Base-by-base conservation (phyloP, 2,113 vertebrate genomes). In the Sander vitreus region DNA sequence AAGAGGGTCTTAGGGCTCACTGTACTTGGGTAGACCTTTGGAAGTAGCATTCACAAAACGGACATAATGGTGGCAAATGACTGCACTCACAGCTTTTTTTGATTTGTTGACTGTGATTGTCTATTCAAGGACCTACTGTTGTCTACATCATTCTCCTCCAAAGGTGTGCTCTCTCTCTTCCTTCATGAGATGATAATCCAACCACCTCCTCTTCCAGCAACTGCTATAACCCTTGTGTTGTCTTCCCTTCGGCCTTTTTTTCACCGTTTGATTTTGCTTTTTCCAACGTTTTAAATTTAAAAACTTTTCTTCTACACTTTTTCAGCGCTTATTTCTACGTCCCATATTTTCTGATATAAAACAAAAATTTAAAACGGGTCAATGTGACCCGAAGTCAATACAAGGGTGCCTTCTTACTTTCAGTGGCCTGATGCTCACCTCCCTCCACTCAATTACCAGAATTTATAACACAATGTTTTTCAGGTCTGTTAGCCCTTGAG, bases 401-500 rank as follows among this genome's bases (percentile, higher is more conserved):
- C n/a, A n/a, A n/a, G n/a, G n/a, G 47, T 53, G 66, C 55, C 69
- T 47, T 14, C 65, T 75, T 71, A 55, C 23, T 85, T 60, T 81
- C 73, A 74, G 66, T 72, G 75, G 73, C 72, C 85, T 7, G 66
- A 74, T 83, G 63, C 80, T 85, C 80, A 82, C 84, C 88, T 88
- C 88, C 84, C 80, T 88, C 71, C 70, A 79, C 87, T 91, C 88
- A 91, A 93, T 93, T 90, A 93, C 72, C 80, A 77, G 86, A 86
- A 93, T 93, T 93, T 92, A 90, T 88, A 91, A 89, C 87, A 59
- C 88, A 89, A 67, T 83, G 87, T 90, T 84, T 92, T 93, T 91
- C 89, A 91, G 89, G 87, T 91, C 89, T 89, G 90, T 93, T 92
- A 91, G 91, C 83, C 75, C 87, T 92, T 79, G 83, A 94, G 91